phyloP scores from a whole-genome alignment of 2,113 vertebrate species.

The Sardina pilchardus region DNA sequence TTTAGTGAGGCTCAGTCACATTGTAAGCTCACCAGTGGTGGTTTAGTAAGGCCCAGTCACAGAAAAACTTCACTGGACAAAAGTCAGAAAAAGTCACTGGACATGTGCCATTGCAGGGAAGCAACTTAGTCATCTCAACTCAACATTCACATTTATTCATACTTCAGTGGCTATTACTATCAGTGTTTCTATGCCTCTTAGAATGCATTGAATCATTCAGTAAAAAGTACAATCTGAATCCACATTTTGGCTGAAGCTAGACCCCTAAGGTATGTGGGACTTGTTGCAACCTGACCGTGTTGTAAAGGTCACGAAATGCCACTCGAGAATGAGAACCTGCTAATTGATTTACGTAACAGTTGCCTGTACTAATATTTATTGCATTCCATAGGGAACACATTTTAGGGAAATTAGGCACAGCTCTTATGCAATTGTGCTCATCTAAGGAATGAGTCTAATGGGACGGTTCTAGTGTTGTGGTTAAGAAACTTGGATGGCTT shows the following conservation, averaged over 20 bases:
- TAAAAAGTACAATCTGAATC: not conserved
- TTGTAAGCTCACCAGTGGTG: not conserved
- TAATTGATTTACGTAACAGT: not conserved
- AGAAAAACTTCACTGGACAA: no score
- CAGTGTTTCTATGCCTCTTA: not conserved
- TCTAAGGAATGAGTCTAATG: not conserved
- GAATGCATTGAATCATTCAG: not conserved
- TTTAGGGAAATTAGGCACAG: not conserved
- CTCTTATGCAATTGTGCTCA: not conserved
- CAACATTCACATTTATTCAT: not conserved
- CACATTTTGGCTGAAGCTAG: not conserved
- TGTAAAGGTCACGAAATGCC: not conserved
- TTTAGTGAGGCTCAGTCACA: not conserved
- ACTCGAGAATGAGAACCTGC: not conserved
- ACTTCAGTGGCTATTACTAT: not conserved
- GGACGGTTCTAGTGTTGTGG: no score
- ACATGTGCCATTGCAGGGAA: not conserved
- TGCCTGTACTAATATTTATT: not conserved
- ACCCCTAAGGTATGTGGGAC: not conserved
- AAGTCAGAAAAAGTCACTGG: no score
- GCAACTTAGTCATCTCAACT: not conserved
- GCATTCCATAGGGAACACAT: not conserved
- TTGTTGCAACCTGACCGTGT: not conserved
- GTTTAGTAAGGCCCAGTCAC: not conserved
- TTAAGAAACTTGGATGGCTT: no score